These are phyloP conservation scores for Lasius platythorax DNA, from an alignment of 2,888 invertebrate genomes.

Conservation along the genomic window DNA sequence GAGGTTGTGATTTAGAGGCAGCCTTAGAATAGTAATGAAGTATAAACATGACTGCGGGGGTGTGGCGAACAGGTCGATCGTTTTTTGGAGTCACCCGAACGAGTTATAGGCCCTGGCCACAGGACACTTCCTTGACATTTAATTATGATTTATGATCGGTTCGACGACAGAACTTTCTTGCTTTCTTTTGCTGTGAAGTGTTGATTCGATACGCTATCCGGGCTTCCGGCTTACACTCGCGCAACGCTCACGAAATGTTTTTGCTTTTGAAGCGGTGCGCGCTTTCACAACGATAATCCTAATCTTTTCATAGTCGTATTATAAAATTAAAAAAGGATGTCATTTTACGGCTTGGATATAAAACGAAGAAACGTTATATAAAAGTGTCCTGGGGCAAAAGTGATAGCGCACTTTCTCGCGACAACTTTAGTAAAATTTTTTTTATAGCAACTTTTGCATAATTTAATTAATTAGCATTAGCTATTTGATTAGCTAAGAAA, in stretches of 20 bases:
- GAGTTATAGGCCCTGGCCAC: conserved; percentile 69
- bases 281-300: conserved; percentile 35
- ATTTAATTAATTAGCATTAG: conserved; percentile 8
- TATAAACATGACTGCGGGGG: conserved; percentile 73
- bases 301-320: conserved; percentile 18
- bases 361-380: not conserved
- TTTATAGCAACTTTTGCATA: not conserved
- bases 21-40: conserved; percentile 64
- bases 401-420: not conserved
- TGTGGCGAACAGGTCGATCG: conserved; percentile 70
- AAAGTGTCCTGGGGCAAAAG: not conserved
- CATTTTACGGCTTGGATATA: not conserved
- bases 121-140: conserved; percentile 80
- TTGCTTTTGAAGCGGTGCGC: not conserved
- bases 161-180: conserved; percentile 59
- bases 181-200: conserved; percentile 66
- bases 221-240: conserved; percentile 44
- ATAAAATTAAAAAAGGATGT: conserved; percentile 10
- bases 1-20: conserved; percentile 58
- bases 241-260: conserved; percentile 36
- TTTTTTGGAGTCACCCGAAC: conserved; percentile 68
- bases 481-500: not conserved
- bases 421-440: not conserved
- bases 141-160: conserved; percentile 82
- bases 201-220: conserved; percentile 48